phyloP scores from a whole-genome alignment of 1,140 invertebrate genomes.

The Drosophila melanogaster region DNA sequence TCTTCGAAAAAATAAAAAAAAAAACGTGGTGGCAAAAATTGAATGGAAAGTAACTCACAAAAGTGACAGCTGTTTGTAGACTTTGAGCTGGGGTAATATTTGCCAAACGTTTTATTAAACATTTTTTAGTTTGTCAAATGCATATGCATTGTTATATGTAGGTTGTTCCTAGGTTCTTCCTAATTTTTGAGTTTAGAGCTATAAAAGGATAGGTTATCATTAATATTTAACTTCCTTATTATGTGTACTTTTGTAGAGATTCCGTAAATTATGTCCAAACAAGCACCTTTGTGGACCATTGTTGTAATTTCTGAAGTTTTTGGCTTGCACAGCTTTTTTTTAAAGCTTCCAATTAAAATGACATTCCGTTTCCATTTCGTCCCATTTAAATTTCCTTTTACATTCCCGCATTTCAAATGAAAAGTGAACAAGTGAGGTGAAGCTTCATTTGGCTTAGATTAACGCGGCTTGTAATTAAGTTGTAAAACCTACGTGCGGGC shows the following conservation, averaged over 20 bases:
- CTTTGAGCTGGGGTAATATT: constrained; percentile 14
- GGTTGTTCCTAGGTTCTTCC: neutral
- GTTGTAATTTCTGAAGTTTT: neutral
- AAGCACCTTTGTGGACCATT: neutral
- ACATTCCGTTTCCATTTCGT: constrained; percentile 42
- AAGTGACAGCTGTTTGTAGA: constrained; percentile 31
- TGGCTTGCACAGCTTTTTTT: neutral
- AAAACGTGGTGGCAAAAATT: constrained; percentile 28
- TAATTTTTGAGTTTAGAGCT: no score
- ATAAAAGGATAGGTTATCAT: neutral
- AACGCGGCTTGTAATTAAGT: constrained; percentile 69
- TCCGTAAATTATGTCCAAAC: neutral
- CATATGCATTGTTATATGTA: constrained; percentile 5
- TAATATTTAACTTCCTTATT: neutral
- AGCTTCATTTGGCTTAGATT: constrained; percentile 69
- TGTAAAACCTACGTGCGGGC: constrained; percentile 69
- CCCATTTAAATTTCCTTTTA: constrained; percentile 19
- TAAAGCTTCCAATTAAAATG: constrained; percentile 48
- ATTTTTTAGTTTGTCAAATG: neutral
- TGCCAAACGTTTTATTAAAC: constrained; percentile 21
- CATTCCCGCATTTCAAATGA: constrained; percentile 25
- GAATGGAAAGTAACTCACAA: constrained; percentile 67
- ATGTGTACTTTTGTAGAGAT: neutral
- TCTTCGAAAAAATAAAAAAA: constrained; percentile 28
- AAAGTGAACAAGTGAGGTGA: constrained; percentile 43